These are phyloP conservation scores for Cebus imitator DNA, from an alignment of 2,113 vertebrate genomes.

Conservation along the genomic window DNA sequence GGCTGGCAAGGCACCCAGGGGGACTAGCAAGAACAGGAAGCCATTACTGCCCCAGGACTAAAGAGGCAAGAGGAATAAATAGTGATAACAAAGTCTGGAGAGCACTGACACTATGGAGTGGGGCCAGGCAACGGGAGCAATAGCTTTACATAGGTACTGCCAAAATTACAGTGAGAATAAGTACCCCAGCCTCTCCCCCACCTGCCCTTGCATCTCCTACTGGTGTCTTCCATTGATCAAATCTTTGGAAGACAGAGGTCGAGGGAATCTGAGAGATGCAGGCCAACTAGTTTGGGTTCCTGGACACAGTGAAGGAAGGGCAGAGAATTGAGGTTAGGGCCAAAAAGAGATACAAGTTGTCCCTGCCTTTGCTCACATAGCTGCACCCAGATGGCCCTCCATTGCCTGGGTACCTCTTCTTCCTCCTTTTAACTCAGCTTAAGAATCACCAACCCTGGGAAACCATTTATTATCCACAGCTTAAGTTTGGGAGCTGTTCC, in stretches of 20 bases:
- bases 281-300: not conserved
- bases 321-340: not conserved
- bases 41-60: not conserved
- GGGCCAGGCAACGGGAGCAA: not conserved
- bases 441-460: not conserved
- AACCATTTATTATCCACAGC: not conserved
- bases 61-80: not conserved
- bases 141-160: not conserved
- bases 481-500: not conserved
- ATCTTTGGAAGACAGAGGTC: not conserved
- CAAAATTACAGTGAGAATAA: not conserved
- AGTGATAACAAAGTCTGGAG: too few species aligned
- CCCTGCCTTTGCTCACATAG: not conserved
- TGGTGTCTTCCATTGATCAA: not conserved
- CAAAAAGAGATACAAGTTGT: not conserved
- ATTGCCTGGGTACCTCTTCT: not conserved
- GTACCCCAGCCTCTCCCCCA: accelerated
- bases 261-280: accelerated
- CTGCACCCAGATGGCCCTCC: not conserved
- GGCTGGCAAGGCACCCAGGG: too few species aligned
- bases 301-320: not conserved
- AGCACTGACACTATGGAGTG: not conserved
- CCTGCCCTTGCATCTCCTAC: accelerated
- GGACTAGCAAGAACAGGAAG: not conserved
- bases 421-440: not conserved